Percentiles rank a stretch among this genome's conserved stretches.
These are phyloP conservation scores for Lasiurus borealis DNA, from an alignment of 2,113 vertebrate genomes.

Conservation along the genomic window DNA sequence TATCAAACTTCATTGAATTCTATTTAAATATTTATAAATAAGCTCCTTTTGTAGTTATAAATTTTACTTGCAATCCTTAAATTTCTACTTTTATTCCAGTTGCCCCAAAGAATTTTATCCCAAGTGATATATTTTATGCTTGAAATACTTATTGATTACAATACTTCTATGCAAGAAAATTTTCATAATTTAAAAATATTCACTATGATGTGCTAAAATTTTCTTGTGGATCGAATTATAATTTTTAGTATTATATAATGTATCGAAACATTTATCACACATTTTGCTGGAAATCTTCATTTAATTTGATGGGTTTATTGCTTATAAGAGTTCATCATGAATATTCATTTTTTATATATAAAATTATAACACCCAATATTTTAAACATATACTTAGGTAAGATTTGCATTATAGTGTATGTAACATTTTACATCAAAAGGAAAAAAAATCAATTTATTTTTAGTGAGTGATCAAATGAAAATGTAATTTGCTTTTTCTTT, in stretches of 20 bases:
- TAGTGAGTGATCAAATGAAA: conserved; percentile 31
- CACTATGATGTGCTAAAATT: neutral
- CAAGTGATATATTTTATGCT: neutral
- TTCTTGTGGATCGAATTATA: neutral
- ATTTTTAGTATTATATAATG: conserved; percentile 24
- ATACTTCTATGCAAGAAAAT: neutral
- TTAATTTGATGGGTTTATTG: neutral
- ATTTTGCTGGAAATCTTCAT: neutral
- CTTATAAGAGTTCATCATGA: neutral
- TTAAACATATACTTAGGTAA: neutral
- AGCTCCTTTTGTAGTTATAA: neutral
- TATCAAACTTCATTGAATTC: neutral
- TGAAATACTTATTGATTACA: neutral
- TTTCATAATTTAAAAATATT: neutral
- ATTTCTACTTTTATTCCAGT: neutral
- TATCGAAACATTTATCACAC: neutral
- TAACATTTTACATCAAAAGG: conserved; percentile 17
- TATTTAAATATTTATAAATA: conserved; percentile 11
- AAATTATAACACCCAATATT: conserved; percentile 38
- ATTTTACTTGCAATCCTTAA: neutral
- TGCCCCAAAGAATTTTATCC: conserved; percentile 13
- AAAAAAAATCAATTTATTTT: conserved; percentile 47
- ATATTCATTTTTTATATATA: neutral
- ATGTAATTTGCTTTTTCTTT: neutral
- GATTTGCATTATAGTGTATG: neutral